Percentiles rank a stretch among this genome's conserved stretches.
Evolutionary conservation across 2,113 vertebrate species (phyloP).

Genomic region (Sceloporus tristichus): DNA sequence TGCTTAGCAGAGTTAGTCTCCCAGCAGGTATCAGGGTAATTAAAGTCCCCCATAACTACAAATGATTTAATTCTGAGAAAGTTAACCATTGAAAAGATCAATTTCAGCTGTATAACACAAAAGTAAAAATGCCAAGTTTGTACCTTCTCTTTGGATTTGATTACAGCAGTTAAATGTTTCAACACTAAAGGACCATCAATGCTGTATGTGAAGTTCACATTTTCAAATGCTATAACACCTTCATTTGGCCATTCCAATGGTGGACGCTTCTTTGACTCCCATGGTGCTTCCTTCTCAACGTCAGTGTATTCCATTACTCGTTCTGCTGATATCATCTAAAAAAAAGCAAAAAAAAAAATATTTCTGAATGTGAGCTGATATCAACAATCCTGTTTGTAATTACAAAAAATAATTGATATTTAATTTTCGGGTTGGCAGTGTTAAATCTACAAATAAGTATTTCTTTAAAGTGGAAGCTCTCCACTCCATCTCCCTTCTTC

Average conservation of each 20-base stretch:
- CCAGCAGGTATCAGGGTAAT: no score
- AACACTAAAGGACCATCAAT: constrained; percentile 86
- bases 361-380: neutral
- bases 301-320: constrained; percentile 93
- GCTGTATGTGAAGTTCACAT: constrained; percentile 91
- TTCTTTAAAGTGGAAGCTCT: neutral
- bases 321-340: constrained; percentile 96
- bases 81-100: neutral
- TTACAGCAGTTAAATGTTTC: constrained; percentile 87
- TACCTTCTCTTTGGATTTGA: constrained; percentile 92
- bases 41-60: no score
- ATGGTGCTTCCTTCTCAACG: constrained; percentile 92
- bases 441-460: no score
- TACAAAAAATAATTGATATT: neutral
- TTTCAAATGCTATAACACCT: constrained; percentile 89
- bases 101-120: neutral
- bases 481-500: neutral
- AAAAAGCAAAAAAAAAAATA: constrained; percentile 17
- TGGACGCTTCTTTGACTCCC: constrained; percentile 86
- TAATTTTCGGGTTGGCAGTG: neutral
- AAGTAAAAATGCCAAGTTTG: constrained; percentile 10
- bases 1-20: no score
- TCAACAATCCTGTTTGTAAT: neutral
- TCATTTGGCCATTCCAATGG: constrained; percentile 87
- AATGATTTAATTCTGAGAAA: neutral